These are phyloP conservation scores for Cotesia congregata DNA, from an alignment of 2,888 invertebrate genomes.

Conservation along the genomic window DNA sequence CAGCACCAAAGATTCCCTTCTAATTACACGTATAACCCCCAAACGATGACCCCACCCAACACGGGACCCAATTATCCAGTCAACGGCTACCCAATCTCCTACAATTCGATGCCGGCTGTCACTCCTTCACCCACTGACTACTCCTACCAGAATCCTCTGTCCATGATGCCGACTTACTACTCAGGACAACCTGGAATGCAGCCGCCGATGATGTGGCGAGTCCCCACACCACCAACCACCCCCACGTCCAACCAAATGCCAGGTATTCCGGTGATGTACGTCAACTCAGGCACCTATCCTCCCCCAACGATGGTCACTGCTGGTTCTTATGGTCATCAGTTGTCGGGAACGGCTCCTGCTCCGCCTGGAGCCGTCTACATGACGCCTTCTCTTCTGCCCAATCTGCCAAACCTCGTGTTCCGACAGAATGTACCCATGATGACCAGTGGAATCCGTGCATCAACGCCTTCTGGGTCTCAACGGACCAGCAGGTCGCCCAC, in stretches of 20 bases:
- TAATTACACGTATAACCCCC: conserved; percentile 64
- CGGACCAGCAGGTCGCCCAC: conserved; percentile 67
- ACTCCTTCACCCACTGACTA: conserved; percentile 62
- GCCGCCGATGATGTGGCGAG: conserved; percentile 66
- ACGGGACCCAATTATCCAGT: conserved; percentile 63
- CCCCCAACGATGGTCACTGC: conserved; percentile 62
- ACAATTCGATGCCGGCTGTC: conserved; percentile 63
- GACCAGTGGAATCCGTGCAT: conserved; percentile 62
- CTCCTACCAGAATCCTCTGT: conserved; percentile 64
- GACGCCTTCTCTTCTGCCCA: conserved; percentile 64
- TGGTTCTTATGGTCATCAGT: conserved; percentile 63
- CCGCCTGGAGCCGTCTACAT: conserved; percentile 63
- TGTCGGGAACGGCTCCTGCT: conserved; percentile 61
- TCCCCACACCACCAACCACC: conserved; percentile 66
- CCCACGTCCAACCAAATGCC: conserved; percentile 67
- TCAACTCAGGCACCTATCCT: conserved; percentile 65
- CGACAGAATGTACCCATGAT: conserved; percentile 67
- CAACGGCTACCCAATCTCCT: conserved; percentile 63
- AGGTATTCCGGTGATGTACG: conserved; percentile 66
- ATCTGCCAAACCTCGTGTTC: conserved; percentile 66
- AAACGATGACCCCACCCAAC: conserved; percentile 64
- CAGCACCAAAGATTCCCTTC: conserved; percentile 62
- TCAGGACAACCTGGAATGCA: conserved; percentile 64
- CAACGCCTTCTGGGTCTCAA: conserved; percentile 65
- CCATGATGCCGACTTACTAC: conserved; percentile 66